Evolutionary conservation across 2,113 vertebrate species (phyloP).

Genomic region (Hydropotes inermis): DNA sequence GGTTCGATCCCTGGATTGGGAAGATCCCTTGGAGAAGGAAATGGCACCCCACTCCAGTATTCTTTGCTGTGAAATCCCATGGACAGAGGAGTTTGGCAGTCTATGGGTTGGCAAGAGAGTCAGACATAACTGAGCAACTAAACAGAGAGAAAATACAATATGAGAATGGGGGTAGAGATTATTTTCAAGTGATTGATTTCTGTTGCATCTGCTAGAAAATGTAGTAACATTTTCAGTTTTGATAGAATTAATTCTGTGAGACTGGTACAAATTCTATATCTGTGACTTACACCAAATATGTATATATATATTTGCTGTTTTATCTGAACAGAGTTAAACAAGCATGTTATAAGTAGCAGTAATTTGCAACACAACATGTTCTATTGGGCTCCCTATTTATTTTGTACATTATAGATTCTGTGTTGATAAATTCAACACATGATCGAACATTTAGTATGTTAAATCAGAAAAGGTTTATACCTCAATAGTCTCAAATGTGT

Average conservation of each 20-base stretch:
- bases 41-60: neutral
- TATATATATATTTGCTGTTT: neutral
- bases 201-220: neutral
- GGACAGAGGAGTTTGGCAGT: neutral
- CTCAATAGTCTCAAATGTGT: neutral
- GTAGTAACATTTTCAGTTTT: neutral
- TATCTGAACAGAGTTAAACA: neutral
- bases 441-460: neutral
- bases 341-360: neutral
- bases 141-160: neutral
- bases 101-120: neutral
- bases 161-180: neutral
- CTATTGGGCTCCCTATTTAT: constrained; percentile 42
- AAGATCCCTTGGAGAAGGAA: neutral
- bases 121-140: neutral
- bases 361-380: neutral
- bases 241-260: neutral
- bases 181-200: neutral
- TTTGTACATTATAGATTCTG: constrained; percentile 1
- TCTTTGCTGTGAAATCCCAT: neutral
- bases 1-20: neutral
- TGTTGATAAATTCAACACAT: neutral
- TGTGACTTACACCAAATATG: neutral
- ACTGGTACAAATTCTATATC: neutral
- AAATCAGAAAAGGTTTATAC: neutral